Conservation (phyloP, 92 coral and sea anemone genomes). For the Zoanthus gigantus region DNA sequence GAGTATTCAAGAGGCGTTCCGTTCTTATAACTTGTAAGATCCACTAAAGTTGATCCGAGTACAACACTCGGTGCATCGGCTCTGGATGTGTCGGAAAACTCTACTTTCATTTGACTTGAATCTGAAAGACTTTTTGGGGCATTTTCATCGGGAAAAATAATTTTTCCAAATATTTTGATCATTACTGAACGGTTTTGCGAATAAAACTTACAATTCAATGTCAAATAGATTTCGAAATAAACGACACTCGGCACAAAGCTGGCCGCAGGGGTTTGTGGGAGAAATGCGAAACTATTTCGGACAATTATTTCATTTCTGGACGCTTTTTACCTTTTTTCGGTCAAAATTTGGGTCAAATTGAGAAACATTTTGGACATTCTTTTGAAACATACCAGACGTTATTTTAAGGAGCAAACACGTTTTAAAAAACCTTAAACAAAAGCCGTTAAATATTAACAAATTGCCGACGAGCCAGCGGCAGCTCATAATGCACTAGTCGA, state of each 20-base stretch:
- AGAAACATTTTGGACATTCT: no score
- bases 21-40: conserved; percentile 21
- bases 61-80: conserved; percentile 48
- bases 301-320: not conserved
- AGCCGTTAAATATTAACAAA: no score
- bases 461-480: no score
- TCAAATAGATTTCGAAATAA: not conserved
- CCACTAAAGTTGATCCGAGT: conserved; percentile 38
- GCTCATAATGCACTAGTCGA: no score
- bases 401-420: no score
- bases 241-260: not conserved
- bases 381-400: no score
- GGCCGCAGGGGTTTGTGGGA: conserved; percentile 13
- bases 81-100: conserved; percentile 49
- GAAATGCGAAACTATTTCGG: no score
- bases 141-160: conserved; percentile 22
- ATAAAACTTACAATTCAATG: no score
- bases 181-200: not conserved
- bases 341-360: not conserved
- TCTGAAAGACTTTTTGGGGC: conserved; percentile 26
- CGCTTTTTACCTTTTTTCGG: not conserved
- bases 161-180: conserved; percentile 44
- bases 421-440: no score
- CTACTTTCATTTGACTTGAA: conserved; percentile 45
- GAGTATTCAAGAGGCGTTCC: conserved; percentile 56